These are phyloP conservation scores for Gobio occitaniae DNA, from an alignment of 2,797 vertebrate species.

Conservation along the genomic window DNA sequence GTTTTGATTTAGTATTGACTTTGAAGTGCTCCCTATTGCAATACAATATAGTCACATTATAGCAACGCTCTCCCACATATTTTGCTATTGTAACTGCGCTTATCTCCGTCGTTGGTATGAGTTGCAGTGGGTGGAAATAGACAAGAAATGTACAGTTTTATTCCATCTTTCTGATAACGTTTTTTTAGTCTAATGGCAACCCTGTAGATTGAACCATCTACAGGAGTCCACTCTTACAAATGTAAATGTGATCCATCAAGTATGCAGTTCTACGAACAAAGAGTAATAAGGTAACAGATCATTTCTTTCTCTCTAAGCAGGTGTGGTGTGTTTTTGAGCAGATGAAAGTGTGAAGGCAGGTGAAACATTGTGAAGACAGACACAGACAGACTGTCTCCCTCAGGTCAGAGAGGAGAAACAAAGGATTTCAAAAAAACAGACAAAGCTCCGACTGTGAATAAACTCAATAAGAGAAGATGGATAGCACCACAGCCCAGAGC, in stretches of 20 bases:
- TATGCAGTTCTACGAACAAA: neutral
- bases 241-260: neutral
- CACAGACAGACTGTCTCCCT: slow-evolving; percentile 31
- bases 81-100: too few relatives aligned
- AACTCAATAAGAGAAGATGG: slow-evolving; percentile 36
- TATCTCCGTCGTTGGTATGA: too few relatives aligned
- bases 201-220: too few relatives aligned
- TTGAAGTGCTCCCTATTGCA: too few relatives aligned
- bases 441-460: slow-evolving; percentile 15
- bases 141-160: too few relatives aligned
- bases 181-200: too few relatives aligned
- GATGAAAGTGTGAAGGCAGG: slow-evolving; percentile 32
- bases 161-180: too few relatives aligned
- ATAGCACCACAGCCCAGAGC: slow-evolving; percentile 20
- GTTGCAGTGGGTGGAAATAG: too few relatives aligned
- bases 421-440: slow-evolving; percentile 35
- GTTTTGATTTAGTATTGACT: too few relatives aligned
- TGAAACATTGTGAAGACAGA: slow-evolving; percentile 18
- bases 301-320: neutral
- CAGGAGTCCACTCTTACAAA: too few relatives aligned
- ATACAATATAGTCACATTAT: too few relatives aligned
- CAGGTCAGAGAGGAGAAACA: slow-evolving; percentile 27
- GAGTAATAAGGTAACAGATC: neutral
- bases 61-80: too few relatives aligned
- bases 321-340: slow-evolving; percentile 18